Evolutionary conservation across 2,113 vertebrate genomes (phyloP), one percentile per base, ranked within the genome.

Genomic region (Solea solea): DNA sequence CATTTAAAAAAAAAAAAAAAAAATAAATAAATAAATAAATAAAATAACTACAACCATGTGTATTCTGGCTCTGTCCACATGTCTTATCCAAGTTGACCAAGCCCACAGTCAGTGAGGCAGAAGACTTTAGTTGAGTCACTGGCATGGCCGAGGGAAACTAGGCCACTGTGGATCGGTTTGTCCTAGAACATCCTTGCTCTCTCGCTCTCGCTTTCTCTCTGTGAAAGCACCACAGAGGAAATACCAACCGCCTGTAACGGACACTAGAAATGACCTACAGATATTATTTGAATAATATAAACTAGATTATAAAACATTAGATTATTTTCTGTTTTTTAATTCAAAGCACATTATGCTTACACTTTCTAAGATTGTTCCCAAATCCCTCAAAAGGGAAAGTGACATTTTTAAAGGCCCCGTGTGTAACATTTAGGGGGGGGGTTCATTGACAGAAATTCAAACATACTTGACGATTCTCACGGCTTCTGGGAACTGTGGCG

Each of bases 71-170:
- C 50, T 27, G 16, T 78, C 70, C 74, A 75, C 76, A 80, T 68
- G 80, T 76, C 67, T 80, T 77, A 76, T 78, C 75, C 64, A 78
- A 51, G 69, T 72, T 71, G 81, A 82, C 74, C 81, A 73, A 80
- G 69, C 74, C 73, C 53, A 76, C 79, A 87, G 71, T 78, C 88
- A 82, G 74, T 74, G 78, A 84, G 80, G 88, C 88, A 88, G 85
- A 93, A 90, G 88, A 89, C 82, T 87, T 78, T 67, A 76, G 86
- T 79, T 90, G 86, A 90, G 81, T 92, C 86, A 89, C 75, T 74
- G 79, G 83, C 84, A 84, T 64, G 58, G 75, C 83, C 74, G 55
- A 73, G 67, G 70, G 76, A 90, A 91, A 91, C 74, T 88, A 91
- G 89, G 91, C 86, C 89, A 89, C 69, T 54, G 76, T 87, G 73